phyloP scores from a whole-genome alignment of 2,888 invertebrate species.

The Drosophila austrosaltans region DNA sequence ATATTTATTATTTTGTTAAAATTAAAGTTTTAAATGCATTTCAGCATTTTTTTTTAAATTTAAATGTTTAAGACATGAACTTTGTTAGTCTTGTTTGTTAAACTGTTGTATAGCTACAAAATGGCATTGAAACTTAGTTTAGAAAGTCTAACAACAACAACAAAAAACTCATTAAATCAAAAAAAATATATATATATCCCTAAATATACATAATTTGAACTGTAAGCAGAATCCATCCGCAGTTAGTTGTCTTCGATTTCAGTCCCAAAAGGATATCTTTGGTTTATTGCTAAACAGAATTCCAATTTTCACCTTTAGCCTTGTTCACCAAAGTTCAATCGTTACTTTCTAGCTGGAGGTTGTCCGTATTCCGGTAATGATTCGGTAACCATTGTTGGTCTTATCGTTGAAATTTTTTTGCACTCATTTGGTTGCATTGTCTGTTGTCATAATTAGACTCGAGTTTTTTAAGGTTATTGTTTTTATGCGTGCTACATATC shows the following conservation, averaged over 20 bases:
- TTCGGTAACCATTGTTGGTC: slow-evolving; percentile 13
- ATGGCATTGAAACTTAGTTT: too few relatives aligned
- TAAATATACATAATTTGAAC: too few relatives aligned
- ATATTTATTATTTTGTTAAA: too few relatives aligned
- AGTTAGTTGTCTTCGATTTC: neutral
- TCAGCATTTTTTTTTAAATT: too few relatives aligned
- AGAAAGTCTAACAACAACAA: too few relatives aligned
- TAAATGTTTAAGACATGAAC: too few relatives aligned
- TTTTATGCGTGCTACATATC: slow-evolving; percentile 62
- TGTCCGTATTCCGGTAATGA: neutral
- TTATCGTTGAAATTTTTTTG: slow-evolving; percentile 17
- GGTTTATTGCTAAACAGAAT: neutral
- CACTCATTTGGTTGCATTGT: slow-evolving; percentile 48
- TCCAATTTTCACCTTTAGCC: neutral
- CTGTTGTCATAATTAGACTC: slow-evolving; percentile 59
- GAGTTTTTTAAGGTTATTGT: slow-evolving; percentile 62
- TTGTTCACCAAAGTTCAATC: neutral
- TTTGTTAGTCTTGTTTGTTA: too few relatives aligned
- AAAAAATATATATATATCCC: too few relatives aligned
- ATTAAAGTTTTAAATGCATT: too few relatives aligned
- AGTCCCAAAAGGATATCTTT: neutral
- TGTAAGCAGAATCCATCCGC: neutral
- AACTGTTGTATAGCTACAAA: too few relatives aligned
- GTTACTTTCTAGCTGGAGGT: neutral
- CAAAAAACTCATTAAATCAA: too few relatives aligned